Evolutionary conservation across 2,888 invertebrate species (phyloP).

Genomic region (Gastrophysa polygoni): DNA sequence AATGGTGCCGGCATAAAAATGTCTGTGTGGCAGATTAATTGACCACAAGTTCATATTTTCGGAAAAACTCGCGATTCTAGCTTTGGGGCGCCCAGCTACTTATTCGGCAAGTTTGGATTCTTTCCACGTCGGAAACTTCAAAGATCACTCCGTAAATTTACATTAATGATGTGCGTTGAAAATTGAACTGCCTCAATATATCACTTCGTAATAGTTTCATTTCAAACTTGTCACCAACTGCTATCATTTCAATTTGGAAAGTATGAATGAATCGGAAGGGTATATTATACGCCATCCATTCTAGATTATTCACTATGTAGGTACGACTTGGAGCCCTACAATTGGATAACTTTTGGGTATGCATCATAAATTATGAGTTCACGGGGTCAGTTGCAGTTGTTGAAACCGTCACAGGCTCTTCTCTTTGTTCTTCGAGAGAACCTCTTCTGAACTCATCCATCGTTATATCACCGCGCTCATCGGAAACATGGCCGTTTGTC

Average conservation of each 20-base stretch:
- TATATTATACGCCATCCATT: slow-evolving; percentile 31
- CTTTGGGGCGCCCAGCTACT: slow-evolving; percentile 23
- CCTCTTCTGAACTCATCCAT: too few relatives aligned
- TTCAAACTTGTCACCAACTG: slow-evolving; percentile 46
- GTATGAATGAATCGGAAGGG: slow-evolving; percentile 40
- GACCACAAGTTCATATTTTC: slow-evolving; percentile 17
- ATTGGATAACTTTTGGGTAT: not conserved
- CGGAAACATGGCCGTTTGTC: slow-evolving; percentile 1
- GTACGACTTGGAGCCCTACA: not conserved
- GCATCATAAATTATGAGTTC: not conserved
- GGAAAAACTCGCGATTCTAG: slow-evolving; percentile 6
- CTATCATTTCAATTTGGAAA: slow-evolving; percentile 43
- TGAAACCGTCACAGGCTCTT: too few relatives aligned
- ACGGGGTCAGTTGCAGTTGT: not conserved
- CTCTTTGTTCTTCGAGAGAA: too few relatives aligned
- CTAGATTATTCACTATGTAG: slow-evolving; percentile 4
- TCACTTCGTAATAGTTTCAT: slow-evolving; percentile 45
- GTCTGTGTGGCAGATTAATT: slow-evolving; percentile 14
- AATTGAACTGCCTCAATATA: slow-evolving; percentile 46
- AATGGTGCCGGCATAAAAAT: slow-evolving; percentile 14
- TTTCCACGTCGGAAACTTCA: slow-evolving; percentile 43
- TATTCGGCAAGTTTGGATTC: slow-evolving; percentile 44
- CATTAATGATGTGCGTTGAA: slow-evolving; percentile 48
- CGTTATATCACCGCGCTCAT: not conserved
- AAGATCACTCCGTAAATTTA: slow-evolving; percentile 48